Percentiles rank a stretch among this genome's conserved stretches.
Conservation (phyloP, 2,888 invertebrate genomes). For the Xestobium rufovillosum region DNA sequence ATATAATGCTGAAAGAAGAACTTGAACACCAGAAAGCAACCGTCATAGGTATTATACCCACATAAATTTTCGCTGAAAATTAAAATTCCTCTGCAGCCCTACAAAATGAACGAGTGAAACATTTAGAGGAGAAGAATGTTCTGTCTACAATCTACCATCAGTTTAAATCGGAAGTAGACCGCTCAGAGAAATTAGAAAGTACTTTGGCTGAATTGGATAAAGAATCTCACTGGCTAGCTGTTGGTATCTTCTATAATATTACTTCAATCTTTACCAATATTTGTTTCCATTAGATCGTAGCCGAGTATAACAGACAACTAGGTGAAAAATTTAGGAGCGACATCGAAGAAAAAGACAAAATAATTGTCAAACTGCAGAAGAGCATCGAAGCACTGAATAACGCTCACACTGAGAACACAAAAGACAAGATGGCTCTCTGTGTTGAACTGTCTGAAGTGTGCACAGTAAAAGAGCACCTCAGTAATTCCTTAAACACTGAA, state of each 20-base stretch:
- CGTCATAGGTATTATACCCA: conserved; percentile 28
- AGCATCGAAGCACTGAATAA: conserved; percentile 35
- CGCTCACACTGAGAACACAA: conserved; percentile 32
- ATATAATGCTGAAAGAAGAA: conserved; percentile 28
- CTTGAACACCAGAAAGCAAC: conserved; percentile 31
- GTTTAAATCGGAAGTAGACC: conserved; percentile 32
- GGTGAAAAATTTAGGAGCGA: conserved; percentile 36
- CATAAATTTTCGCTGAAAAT: neutral
- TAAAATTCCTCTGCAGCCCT: conserved; percentile 23
- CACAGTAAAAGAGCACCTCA: conserved; percentile 34
- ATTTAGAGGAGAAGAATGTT: conserved; percentile 36
- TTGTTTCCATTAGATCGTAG: conserved; percentile 30
- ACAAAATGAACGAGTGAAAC: conserved; percentile 34
- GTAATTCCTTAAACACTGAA: conserved; percentile 31
- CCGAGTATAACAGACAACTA: conserved; percentile 38
- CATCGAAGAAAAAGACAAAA: conserved; percentile 32
- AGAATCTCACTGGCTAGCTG: conserved; percentile 37
- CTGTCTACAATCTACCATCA: conserved; percentile 36
- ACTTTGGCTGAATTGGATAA: conserved; percentile 32
- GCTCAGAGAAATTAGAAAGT: conserved; percentile 34
- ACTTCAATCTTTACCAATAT: conserved; percentile 5
- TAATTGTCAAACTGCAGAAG: conserved; percentile 32
- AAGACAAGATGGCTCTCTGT: conserved; percentile 37
- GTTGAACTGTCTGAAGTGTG: conserved; percentile 36
- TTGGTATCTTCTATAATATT: conserved; percentile 20